A percentile compares a stretch with the other conserved stretches of the same genome.
Evolutionary conservation across 64 coral and sea anemone species (phyloP).

Genomic region (Cladopsammia gracilis): DNA sequence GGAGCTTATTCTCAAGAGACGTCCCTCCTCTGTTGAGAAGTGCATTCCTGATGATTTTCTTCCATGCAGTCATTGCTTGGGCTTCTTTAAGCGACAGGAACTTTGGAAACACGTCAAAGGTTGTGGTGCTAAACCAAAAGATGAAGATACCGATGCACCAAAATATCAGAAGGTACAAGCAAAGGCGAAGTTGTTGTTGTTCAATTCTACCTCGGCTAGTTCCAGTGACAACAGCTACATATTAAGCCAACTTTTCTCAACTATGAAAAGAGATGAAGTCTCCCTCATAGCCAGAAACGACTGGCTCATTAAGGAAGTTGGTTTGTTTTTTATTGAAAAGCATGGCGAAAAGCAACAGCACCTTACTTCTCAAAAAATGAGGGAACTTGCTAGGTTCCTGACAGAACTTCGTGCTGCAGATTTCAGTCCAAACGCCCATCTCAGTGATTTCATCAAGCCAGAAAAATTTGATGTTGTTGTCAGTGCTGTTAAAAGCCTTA

Average conservation of each 20-base stretch:
- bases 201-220: neutral
- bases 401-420: neutral
- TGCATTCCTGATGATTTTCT: slow-evolving; percentile 39
- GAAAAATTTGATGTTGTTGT: slow-evolving; percentile 54
- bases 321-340: neutral
- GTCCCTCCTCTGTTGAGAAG: slow-evolving; percentile 18
- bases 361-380: slow-evolving; percentile 55
- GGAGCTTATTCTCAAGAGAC: slow-evolving; percentile 47
- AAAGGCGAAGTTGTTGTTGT: slow-evolving; percentile 16
- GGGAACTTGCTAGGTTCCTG: slow-evolving; percentile 29
- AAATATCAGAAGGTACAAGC: slow-evolving; percentile 9
- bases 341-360: slow-evolving; percentile 12
- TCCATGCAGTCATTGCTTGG: slow-evolving; percentile 47
- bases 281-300: neutral
- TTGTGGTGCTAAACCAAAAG: neutral
- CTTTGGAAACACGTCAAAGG: slow-evolving; percentile 54
- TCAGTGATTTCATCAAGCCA: slow-evolving; percentile 40
- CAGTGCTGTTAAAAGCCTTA: slow-evolving; percentile 23
- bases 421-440: neutral
- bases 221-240: neutral
- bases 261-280: slow-evolving; percentile 62
- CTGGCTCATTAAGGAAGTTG: slow-evolving; percentile 31
- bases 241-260: neutral
- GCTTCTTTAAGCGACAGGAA: slow-evolving; percentile 33
- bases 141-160: neutral